phyloP scores from a whole-genome alignment of 2,797 vertebrate species.

The Threskiornis aethiopicus region DNA sequence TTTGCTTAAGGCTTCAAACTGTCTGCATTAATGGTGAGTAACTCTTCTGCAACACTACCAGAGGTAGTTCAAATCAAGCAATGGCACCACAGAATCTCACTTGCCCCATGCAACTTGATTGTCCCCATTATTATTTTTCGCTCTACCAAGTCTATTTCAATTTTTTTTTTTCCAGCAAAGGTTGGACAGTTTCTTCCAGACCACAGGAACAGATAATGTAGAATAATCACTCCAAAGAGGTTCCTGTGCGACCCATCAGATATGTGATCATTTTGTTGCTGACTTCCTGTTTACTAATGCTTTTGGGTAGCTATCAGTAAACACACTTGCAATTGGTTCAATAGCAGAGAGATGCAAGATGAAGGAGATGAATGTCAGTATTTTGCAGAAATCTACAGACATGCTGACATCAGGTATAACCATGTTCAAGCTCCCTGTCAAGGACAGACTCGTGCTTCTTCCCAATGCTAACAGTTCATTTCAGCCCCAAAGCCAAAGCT shows the following conservation, averaged over 20 bases:
- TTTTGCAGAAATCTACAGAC: not conserved
- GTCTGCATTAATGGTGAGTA: not conserved
- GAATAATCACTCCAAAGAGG: not conserved
- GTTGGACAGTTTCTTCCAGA: not conserved
- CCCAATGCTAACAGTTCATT: not conserved
- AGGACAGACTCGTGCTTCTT: not conserved
- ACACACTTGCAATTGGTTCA: not conserved
- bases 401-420: not conserved
- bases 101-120: not conserved
- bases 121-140: not conserved
- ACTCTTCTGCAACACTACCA: not conserved
- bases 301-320: not conserved
- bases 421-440: not conserved
- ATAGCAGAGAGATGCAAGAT: not conserved
- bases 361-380: not conserved
- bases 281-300: not conserved
- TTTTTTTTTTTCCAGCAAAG: not conserved
- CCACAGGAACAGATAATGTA: not conserved
- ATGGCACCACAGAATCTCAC: not conserved
- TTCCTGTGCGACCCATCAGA: not conserved
- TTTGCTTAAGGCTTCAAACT: conserved; percentile 1
- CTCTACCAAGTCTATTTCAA: not conserved
- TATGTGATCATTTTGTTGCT: not conserved
- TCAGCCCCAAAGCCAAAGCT: not conserved
- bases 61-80: not conserved